These are phyloP conservation scores for Donacobius atricapilla DNA, from an alignment of 2,113 vertebrate species.

Conservation along the genomic window DNA sequence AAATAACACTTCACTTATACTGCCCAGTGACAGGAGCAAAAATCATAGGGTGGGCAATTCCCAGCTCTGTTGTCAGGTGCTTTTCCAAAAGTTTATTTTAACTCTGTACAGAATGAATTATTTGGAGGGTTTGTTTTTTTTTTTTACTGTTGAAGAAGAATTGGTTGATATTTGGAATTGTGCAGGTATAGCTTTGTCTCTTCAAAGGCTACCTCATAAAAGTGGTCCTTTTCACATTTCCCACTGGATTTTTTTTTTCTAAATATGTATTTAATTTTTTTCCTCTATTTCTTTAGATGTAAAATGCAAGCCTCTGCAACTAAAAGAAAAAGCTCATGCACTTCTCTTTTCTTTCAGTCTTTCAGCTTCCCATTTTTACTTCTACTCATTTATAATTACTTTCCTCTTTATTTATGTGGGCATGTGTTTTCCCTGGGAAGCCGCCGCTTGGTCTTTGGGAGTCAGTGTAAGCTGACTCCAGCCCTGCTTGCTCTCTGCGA, in stretches of 20 bases:
- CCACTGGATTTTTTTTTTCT: neutral
- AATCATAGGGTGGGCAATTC: neutral
- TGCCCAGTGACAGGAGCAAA: neutral
- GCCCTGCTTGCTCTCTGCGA: neutral
- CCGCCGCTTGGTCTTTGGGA: neutral
- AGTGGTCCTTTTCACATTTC: neutral
- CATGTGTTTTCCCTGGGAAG: neutral
- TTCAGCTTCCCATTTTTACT: neutral
- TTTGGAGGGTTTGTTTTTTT: neutral
- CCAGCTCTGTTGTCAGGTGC: neutral
- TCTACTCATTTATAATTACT: conserved; percentile 13
- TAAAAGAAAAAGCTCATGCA: rapidly evolving
- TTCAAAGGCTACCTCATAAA: neutral
- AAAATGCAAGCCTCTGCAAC: neutral
- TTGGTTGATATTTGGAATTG: neutral
- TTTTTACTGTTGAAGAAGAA: neutral
- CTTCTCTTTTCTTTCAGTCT: neutral
- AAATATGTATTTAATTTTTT: neutral
- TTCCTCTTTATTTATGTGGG: neutral
- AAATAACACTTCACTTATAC: neutral
- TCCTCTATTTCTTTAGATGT: neutral
- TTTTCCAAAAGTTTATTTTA: conserved; percentile 21
- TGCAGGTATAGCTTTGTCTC: neutral
- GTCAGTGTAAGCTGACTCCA: neutral
- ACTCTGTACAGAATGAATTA: neutral